Evolutionary conservation across 2,888 invertebrate species (phyloP).

Genomic region (Lacanobia oleracea): DNA sequence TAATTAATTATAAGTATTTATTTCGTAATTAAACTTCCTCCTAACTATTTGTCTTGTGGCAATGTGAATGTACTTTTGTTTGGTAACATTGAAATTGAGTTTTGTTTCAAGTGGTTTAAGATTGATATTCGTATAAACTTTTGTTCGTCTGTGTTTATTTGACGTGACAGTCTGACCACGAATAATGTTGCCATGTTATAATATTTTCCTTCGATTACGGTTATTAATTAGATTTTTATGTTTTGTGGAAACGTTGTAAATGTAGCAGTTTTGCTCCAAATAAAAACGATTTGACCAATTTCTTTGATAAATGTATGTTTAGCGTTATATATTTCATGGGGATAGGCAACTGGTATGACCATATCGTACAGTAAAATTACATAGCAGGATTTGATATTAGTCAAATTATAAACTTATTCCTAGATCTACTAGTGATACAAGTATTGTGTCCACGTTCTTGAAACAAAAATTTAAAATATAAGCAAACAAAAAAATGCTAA

Average conservation of each 20-base stretch:
- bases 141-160: conserved; percentile 36
- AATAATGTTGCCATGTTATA: conserved; percentile 67
- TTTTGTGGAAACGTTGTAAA: too few relatives aligned
- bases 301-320: too few relatives aligned
- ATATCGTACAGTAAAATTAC: too few relatives aligned
- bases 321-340: too few relatives aligned
- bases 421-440: too few relatives aligned
- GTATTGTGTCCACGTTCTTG: too few relatives aligned
- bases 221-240: neutral
- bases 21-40: conserved; percentile 36
- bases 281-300: too few relatives aligned
- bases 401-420: too few relatives aligned
- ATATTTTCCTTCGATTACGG: conserved; percentile 22
- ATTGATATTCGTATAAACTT: conserved; percentile 50
- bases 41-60: conserved; percentile 31
- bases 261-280: too few relatives aligned
- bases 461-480: too few relatives aligned
- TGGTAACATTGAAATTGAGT: conserved; percentile 28
- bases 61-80: conserved; percentile 53
- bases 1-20: conserved; percentile 4
- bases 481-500: neutral
- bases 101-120: neutral
- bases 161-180: conserved; percentile 67
- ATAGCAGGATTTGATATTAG: too few relatives aligned
- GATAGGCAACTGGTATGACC: too few relatives aligned